Conservation (phyloP, 1,140 invertebrate species). For the Grapholita molesta region DNA sequence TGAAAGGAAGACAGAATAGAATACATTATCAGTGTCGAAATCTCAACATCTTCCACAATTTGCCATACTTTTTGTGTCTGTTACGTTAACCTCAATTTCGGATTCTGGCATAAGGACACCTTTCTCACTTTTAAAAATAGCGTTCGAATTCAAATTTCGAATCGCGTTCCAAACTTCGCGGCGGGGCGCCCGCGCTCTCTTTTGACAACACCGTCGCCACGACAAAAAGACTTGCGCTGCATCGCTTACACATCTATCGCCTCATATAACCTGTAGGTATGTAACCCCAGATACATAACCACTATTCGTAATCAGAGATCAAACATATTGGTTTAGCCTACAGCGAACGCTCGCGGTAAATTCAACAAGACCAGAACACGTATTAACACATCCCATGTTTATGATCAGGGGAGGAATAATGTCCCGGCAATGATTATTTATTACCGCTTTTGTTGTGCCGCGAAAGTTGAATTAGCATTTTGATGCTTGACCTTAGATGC, state of each 20-base stretch:
- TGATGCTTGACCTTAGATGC: background rate
- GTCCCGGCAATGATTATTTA: slow-evolving; percentile 66
- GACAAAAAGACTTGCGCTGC: slow-evolving; percentile 17
- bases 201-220: slow-evolving; percentile 40
- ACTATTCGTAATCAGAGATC: background rate
- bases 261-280: background rate
- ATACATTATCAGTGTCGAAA: no score
- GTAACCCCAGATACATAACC: background rate
- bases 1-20: no score
- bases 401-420: slow-evolving; percentile 62
- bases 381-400: slow-evolving; percentile 65
- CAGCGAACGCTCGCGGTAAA: background rate
- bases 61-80: no score
- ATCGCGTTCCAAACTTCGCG: slow-evolving; percentile 42
- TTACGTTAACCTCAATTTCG: background rate
- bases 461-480: slow-evolving; percentile 22
- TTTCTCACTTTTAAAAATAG: slow-evolving; percentile 3
- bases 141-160: slow-evolving; percentile 38
- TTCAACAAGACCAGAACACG: slow-evolving; percentile 8
- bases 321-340: background rate
- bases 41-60: no score
- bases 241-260: background rate
- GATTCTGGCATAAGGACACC: background rate
- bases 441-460: slow-evolving; percentile 60
- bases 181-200: slow-evolving; percentile 53